A percentile compares a stretch with the other conserved stretches of the same genome.
phyloP scores from a whole-genome alignment of 2,797 vertebrate species.

The Odontamblyopus rebecca region DNA sequence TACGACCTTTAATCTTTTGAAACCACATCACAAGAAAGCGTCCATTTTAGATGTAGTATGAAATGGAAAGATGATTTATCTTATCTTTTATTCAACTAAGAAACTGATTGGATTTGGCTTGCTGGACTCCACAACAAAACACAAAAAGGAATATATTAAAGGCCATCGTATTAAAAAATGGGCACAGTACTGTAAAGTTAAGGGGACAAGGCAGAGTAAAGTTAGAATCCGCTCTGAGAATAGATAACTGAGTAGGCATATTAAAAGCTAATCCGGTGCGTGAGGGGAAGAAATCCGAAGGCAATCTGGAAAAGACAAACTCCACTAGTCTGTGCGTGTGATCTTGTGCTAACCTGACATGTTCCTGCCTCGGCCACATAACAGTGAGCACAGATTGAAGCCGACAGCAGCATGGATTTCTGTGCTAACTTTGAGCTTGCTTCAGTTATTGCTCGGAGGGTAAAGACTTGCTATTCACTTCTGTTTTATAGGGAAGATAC shows the following conservation, averaged over 20 bases:
- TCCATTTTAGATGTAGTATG: not conserved
- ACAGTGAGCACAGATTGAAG: slow-evolving; percentile 8
- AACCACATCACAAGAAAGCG: not conserved
- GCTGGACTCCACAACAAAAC: not conserved
- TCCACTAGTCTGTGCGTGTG: not conserved
- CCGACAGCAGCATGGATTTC: slow-evolving; percentile 9
- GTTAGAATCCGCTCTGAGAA: not conserved
- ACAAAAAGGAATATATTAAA: not conserved
- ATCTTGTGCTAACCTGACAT: slow-evolving; percentile 10
- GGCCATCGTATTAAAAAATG: slow-evolving; percentile 1
- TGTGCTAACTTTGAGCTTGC: not conserved
- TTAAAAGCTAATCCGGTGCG: not conserved
- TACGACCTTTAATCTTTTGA: not conserved
- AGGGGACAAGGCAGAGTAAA: not conserved
- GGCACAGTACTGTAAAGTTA: not conserved
- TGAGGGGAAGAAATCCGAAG: not conserved
- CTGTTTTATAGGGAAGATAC: not conserved
- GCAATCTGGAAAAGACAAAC: not conserved
- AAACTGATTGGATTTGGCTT: slow-evolving; percentile 4
- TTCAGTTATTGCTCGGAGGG: not conserved
- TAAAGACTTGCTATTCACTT: not conserved
- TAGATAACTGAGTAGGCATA: not conserved
- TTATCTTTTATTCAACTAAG: not conserved
- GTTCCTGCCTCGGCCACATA: not conserved
- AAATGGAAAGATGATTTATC: not conserved